Conservation (phyloP, 2,888 invertebrate species). For the Platynereis dumerilii region DNA sequence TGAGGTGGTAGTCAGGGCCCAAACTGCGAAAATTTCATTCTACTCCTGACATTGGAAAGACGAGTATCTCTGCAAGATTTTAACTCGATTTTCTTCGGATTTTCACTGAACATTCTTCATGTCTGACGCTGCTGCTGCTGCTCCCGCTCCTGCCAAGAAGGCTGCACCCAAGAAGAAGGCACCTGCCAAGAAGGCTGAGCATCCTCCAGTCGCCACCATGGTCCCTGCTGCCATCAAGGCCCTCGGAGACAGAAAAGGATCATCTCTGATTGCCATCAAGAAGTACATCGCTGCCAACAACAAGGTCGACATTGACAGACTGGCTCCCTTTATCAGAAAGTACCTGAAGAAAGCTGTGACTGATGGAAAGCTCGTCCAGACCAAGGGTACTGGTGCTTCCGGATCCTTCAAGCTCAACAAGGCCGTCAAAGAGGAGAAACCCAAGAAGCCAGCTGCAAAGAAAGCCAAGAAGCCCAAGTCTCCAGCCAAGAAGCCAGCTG, state of each 20-base stretch:
- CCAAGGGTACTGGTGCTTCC: slow-evolving; percentile 51
- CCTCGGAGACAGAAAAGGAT: slow-evolving; percentile 64
- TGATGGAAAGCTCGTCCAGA: slow-evolving; percentile 56
- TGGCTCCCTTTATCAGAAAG: slow-evolving; percentile 68
- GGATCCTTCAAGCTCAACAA: slow-evolving; percentile 50
- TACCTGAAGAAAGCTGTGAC: too few relatives aligned
- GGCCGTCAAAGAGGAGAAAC: too few relatives aligned
- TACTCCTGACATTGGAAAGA: too few relatives aligned
- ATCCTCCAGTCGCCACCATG: slow-evolving; percentile 69
- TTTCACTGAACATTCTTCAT: too few relatives aligned
- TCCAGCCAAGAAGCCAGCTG: not conserved
- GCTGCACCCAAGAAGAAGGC: slow-evolving; percentile 13
- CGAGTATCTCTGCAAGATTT: too few relatives aligned
- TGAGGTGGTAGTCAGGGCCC: too few relatives aligned
- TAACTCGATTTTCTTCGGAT: too few relatives aligned
- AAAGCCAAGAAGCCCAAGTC: slow-evolving; percentile 11
- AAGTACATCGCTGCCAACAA: slow-evolving; percentile 71
- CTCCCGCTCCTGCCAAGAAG: slow-evolving; percentile 18
- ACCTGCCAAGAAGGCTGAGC: slow-evolving; percentile 47
- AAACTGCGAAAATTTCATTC: too few relatives aligned
- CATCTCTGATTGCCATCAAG: too few relatives aligned
- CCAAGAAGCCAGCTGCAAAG: not conserved
- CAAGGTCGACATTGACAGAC: slow-evolving; percentile 71
- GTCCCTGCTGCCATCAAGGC: slow-evolving; percentile 67
- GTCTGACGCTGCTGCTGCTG: not conserved